Evolutionary conservation across 2,888 invertebrate genomes (phyloP).

Genomic region (Xestia sexstrigata): DNA sequence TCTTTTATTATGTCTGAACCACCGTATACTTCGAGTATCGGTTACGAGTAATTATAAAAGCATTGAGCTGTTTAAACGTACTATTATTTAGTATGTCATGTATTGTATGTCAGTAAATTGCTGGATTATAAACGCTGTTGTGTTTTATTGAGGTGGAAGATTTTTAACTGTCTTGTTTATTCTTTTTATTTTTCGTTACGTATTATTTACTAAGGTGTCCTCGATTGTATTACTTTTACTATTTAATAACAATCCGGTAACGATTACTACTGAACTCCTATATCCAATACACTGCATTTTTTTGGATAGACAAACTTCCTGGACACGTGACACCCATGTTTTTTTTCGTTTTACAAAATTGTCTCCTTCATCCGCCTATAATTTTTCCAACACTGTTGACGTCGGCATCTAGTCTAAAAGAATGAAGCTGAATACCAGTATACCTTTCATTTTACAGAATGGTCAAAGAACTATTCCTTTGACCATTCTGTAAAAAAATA

Average conservation of each 20-base stretch:
- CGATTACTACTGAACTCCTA: neutral
- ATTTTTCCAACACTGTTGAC: neutral
- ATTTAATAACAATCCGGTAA: neutral
- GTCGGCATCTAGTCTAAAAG: neutral
- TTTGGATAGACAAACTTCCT: neutral
- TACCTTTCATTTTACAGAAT: neutral
- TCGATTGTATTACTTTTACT: neutral
- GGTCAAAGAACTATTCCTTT: no score
- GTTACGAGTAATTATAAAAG: constrained; percentile 65
- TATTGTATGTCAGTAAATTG: constrained; percentile 65
- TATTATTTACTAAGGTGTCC: neutral
- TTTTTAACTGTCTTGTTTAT: constrained; percentile 24
- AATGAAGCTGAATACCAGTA: neutral
- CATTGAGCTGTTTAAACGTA: constrained; percentile 49
- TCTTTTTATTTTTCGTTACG: constrained; percentile 7
- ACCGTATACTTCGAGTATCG: constrained; percentile 74
- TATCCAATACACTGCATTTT: neutral
- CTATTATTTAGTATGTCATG: constrained; percentile 50
- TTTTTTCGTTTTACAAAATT: neutral
- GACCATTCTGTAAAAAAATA: no score
- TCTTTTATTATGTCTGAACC: constrained; percentile 57
- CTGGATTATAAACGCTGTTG: constrained; percentile 45
- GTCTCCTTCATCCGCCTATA: neutral
- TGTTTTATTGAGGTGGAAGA: constrained; percentile 47
- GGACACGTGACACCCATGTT: neutral